These are phyloP conservation scores for Girardinus metallicus DNA, from an alignment of 2,797 vertebrate genomes.

Conservation along the genomic window DNA sequence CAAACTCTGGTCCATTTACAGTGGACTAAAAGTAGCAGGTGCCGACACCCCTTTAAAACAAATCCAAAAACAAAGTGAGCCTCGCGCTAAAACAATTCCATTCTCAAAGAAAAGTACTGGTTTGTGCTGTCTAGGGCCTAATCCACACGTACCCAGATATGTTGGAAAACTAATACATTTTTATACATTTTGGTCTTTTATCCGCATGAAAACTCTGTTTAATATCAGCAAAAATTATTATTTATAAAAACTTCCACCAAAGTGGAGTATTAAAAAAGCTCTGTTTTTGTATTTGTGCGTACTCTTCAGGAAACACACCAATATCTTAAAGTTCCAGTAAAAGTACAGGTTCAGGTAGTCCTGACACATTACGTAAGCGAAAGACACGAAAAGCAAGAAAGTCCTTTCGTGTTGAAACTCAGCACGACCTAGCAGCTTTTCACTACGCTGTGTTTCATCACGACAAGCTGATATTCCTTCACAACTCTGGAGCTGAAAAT, in stretches of 20 bases:
- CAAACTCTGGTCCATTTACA: too few species aligned
- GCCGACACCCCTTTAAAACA: not conserved
- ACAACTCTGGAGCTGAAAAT: not conserved
- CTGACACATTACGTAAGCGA: not conserved
- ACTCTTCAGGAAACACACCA: not conserved
- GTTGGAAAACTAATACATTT: too few species aligned
- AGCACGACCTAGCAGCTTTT: not conserved
- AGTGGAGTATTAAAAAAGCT: not conserved
- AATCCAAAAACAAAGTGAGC: not conserved
- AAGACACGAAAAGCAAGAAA: slow-evolving; percentile 3
- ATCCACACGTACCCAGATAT: too few species aligned
- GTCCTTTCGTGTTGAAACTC: not conserved
- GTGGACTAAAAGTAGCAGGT: too few species aligned
- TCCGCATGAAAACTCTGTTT: too few species aligned
- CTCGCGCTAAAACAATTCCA: not conserved
- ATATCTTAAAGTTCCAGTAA: not conserved
- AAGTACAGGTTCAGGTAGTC: not conserved
- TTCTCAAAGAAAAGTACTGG: not conserved
- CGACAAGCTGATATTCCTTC: not conserved
- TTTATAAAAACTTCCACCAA: too few species aligned
- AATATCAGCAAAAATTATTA: too few species aligned
- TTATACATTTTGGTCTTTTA: too few species aligned
- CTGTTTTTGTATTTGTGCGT: not conserved
- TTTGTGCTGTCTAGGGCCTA: not conserved
- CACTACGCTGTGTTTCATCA: not conserved